A percentile compares a stretch with the other conserved stretches of the same genome.
Evolutionary conservation across 2,888 invertebrate genomes (phyloP).

Genomic region (Sylvicola cinctus): DNA sequence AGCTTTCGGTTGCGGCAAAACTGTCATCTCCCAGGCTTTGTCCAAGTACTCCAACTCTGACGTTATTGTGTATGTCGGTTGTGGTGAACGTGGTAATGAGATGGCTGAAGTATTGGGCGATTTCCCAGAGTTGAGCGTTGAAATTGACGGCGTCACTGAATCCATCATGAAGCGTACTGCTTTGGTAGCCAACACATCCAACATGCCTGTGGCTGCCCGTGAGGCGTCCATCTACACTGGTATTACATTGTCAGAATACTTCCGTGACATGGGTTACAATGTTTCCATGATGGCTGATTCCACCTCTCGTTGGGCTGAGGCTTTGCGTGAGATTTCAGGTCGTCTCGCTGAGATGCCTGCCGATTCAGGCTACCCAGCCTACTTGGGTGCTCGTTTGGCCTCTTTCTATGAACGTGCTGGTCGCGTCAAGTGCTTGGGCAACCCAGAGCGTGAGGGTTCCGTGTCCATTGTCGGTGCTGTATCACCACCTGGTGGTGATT

Average conservation of each 20-base stretch:
- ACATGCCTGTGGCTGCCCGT: slow-evolving; percentile 99
- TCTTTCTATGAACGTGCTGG: slow-evolving; percentile 99
- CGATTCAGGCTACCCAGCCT: slow-evolving; percentile 96
- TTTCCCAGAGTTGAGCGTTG: slow-evolving; percentile 95
- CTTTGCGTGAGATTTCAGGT: slow-evolving; percentile 96
- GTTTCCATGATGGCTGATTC: slow-evolving; percentile 99
- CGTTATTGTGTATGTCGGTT: slow-evolving; percentile 98
- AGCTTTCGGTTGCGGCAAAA: slow-evolving; percentile 99
- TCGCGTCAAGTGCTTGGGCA: slow-evolving; percentile 89
- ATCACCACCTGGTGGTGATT: slow-evolving; percentile 99
- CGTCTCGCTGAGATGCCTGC: slow-evolving; percentile 99
- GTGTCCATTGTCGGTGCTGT: slow-evolving; percentile 99
- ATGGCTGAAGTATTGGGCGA: slow-evolving; percentile 99
- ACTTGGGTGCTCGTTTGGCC: slow-evolving; percentile 92
- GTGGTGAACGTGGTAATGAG: slow-evolving; percentile 99
- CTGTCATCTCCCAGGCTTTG: slow-evolving; percentile 97
- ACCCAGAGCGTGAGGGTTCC: slow-evolving; percentile 94
- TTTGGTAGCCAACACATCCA: slow-evolving; percentile 97
- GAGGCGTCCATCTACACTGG: slow-evolving; percentile 99
- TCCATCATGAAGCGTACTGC: slow-evolving; percentile 99
- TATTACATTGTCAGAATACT: slow-evolving; percentile 99
- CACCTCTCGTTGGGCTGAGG: slow-evolving; percentile 99
- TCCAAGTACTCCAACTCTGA: slow-evolving; percentile 99
- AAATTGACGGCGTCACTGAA: slow-evolving; percentile 90
- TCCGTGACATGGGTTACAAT: slow-evolving; percentile 98